A percentile compares a stretch with the other conserved stretches of the same genome.
Conservation (phyloP, 2,113 vertebrate genomes). For the Acinonyx jubatus region DNA sequence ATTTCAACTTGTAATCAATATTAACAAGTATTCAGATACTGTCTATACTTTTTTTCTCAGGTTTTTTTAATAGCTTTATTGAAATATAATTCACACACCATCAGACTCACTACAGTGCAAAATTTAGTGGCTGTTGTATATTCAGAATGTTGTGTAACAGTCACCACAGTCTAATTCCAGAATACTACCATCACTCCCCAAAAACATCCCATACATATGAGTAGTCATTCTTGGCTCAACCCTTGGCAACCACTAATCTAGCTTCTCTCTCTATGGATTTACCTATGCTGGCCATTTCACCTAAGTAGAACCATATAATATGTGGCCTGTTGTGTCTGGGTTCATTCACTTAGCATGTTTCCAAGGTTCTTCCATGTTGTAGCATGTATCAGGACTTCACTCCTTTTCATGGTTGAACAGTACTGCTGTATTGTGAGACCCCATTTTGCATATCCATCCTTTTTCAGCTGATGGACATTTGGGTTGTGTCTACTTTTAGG, state of each 20-base stretch:
- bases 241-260: neutral
- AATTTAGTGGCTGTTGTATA: neutral
- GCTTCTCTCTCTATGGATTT: slow-evolving; percentile 17
- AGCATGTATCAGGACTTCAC: neutral
- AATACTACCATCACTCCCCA: neutral
- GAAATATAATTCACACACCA: neutral
- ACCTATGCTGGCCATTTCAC: neutral
- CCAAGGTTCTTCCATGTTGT: neutral
- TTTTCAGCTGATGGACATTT: neutral
- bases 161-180: neutral
- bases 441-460: neutral
- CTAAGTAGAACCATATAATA: neutral
- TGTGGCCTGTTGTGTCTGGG: neutral
- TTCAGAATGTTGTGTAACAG: neutral
- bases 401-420: neutral
- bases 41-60: neutral
- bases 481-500: neutral
- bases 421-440: neutral
- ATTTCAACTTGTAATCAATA: neutral
- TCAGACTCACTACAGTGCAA: neutral
- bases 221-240: neutral
- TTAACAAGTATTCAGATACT: neutral
- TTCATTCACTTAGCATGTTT: neutral
- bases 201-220: neutral
- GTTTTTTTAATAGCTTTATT: neutral